Percentiles rank a stretch among this genome's conserved stretches.
Conservation (phyloP, 2,888 invertebrate species). For the Bursaphelenchus okinawaensis region DNA sequence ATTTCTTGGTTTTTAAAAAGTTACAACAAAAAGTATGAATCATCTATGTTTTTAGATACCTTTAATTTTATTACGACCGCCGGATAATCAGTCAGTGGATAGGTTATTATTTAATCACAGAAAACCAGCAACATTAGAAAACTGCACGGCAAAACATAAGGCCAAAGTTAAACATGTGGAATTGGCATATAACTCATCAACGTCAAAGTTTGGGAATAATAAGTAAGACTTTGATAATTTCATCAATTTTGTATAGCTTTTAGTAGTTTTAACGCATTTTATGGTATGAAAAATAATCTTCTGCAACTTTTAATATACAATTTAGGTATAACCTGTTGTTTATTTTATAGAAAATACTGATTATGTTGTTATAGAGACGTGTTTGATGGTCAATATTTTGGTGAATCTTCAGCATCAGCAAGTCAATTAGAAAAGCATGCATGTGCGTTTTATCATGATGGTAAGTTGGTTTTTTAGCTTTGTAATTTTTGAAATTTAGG, state of each 20-base stretch:
- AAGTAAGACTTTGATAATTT: no score
- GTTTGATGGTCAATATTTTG: slow-evolving; percentile 8
- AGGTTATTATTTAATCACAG: slow-evolving; percentile 1
- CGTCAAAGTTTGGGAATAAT: no score
- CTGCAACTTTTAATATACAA: no score
- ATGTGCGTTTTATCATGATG: not conserved
- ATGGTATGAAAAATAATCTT: no score
- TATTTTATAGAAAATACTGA: no score
- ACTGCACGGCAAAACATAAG: slow-evolving; percentile 19
- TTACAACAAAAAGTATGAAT: not conserved
- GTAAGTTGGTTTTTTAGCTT: not conserved
- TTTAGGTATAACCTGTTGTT: no score
- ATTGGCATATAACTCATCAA: not conserved
- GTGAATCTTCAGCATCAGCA: not conserved
- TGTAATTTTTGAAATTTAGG: not conserved
- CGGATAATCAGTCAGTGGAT: not conserved
- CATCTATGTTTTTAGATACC: not conserved
- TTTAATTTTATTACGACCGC: slow-evolving; percentile 6
- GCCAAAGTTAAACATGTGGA: slow-evolving; percentile 18
- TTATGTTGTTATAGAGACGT: slow-evolving; percentile 5
- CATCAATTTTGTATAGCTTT: no score
- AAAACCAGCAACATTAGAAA: slow-evolving; percentile 10
- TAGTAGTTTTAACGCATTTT: not conserved
- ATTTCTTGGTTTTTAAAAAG: not conserved
- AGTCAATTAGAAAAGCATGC: not conserved